Evolutionary conservation across 2,888 invertebrate species (phyloP).

Genomic region (Balanococcus diminutus): DNA sequence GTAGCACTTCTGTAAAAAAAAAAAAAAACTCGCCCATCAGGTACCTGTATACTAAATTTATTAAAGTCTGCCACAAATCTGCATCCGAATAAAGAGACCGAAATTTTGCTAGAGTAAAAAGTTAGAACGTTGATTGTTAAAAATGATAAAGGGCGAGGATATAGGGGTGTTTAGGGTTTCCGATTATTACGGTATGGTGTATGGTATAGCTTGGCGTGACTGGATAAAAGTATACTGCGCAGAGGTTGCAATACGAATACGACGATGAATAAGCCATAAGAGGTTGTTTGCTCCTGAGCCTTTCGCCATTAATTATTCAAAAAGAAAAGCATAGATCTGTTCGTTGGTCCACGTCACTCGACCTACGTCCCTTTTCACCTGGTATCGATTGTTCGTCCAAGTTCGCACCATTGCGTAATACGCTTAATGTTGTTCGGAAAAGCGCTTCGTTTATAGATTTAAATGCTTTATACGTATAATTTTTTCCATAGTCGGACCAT

Average conservation of each 20-base stretch:
- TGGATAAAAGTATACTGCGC: slow-evolving; percentile 43
- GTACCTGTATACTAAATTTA: too few species aligned
- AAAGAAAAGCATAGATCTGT: slow-evolving; percentile 53
- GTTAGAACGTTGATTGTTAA: slow-evolving; percentile 41
- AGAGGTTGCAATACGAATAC: slow-evolving; percentile 25
- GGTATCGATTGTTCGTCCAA: slow-evolving; percentile 44
- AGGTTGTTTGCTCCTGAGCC: slow-evolving; percentile 54
- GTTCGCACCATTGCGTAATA: slow-evolving; percentile 52
- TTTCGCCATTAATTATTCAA: slow-evolving; percentile 55
- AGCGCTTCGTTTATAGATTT: slow-evolving; percentile 35
- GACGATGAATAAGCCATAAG: slow-evolving; percentile 53
- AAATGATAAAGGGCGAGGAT: slow-evolving; percentile 46
- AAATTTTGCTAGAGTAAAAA: background rate
- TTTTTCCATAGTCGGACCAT: background rate
- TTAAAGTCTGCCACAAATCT: too few species aligned
- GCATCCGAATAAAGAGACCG: background rate
- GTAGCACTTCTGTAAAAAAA: too few species aligned
- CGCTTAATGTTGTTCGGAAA: slow-evolving; percentile 23
- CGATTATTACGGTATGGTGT: slow-evolving; percentile 41
- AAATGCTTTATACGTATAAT: background rate
- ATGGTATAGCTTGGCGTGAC: slow-evolving; percentile 42
- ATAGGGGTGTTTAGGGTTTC: slow-evolving; percentile 48
- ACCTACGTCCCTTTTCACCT: slow-evolving; percentile 51
- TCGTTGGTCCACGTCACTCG: slow-evolving; percentile 53
- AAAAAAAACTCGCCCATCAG: too few species aligned